Evolutionary conservation across 2,797 vertebrate genomes (phyloP).

Genomic region (Rhincodon typus): DNA sequence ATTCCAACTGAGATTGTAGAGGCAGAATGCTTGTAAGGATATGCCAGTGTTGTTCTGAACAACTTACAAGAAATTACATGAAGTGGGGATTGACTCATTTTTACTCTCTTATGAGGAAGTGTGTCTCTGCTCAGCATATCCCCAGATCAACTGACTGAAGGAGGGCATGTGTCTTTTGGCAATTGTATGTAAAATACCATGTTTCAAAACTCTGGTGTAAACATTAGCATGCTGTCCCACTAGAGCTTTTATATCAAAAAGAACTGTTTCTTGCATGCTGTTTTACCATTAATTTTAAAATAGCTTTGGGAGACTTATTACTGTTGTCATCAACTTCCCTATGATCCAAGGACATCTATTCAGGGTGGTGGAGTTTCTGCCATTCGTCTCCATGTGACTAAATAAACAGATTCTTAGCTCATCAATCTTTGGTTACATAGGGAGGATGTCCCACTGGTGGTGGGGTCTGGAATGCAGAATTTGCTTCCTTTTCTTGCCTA

Average conservation of each 20-base stretch:
- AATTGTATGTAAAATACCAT: not conserved
- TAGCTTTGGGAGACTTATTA: not conserved
- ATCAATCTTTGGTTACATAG: not conserved
- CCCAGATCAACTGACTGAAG: not conserved
- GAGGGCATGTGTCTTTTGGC: not conserved
- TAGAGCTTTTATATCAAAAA: not conserved
- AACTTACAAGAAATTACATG: not conserved
- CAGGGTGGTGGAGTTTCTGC: too few species aligned
- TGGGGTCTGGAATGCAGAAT: not conserved
- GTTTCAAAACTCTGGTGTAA: not conserved
- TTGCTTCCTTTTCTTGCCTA: not conserved
- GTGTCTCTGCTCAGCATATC: not conserved
- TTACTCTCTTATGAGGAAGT: not conserved
- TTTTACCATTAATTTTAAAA: not conserved
- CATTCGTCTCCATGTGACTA: too few species aligned
- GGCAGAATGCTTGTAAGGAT: not conserved
- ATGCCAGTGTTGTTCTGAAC: not conserved
- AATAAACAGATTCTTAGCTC: not conserved
- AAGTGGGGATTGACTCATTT: not conserved
- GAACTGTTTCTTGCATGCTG: not conserved
- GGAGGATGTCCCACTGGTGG: not conserved
- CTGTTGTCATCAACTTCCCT: too few species aligned
- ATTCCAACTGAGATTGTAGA: not conserved
- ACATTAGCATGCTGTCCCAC: conserved; percentile 10
- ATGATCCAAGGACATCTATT: not conserved